Evolutionary conservation across 2,888 invertebrate species (phyloP).

Genomic region (Meteorus colon): DNA sequence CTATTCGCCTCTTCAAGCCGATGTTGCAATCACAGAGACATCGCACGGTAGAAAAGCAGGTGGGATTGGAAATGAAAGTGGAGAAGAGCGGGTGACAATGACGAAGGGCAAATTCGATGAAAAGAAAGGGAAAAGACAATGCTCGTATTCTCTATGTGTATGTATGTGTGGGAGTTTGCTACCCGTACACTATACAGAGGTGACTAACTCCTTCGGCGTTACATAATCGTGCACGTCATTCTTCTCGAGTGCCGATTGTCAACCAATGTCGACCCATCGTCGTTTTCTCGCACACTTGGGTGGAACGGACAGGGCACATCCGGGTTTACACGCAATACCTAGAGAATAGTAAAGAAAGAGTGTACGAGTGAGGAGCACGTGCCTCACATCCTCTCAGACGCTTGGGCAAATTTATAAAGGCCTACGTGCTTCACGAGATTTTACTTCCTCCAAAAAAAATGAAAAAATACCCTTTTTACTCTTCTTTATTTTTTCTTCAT

Average conservation of each 20-base stretch:
- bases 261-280: slow-evolving; percentile 21
- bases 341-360: slow-evolving; percentile 10
- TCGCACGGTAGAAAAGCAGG: background rate
- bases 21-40: slow-evolving; percentile 26
- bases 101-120: slow-evolving; percentile 12
- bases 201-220: slow-evolving; percentile 11
- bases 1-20: slow-evolving; percentile 7
- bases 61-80: slow-evolving; percentile 8
- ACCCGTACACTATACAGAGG: background rate
- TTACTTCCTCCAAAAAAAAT: slow-evolving; percentile 24
- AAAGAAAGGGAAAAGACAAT: slow-evolving; percentile 20
- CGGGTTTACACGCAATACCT: slow-evolving; percentile 21
- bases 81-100: slow-evolving; percentile 26
- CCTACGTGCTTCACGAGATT: slow-evolving; percentile 63
- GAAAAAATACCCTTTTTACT: slow-evolving; percentile 31
- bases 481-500: slow-evolving; percentile 22
- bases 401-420: slow-evolving; percentile 68
- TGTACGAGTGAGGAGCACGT: slow-evolving; percentile 38
- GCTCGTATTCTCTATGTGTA: background rate
- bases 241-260: slow-evolving; percentile 44
- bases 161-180: slow-evolving; percentile 8
- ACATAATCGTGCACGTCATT: background rate
- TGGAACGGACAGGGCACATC: background rate
- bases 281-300: background rate
- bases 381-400: slow-evolving; percentile 40